phyloP scores from a whole-genome alignment of 2,113 vertebrate genomes.

The Ctenodactylus gundi region DNA sequence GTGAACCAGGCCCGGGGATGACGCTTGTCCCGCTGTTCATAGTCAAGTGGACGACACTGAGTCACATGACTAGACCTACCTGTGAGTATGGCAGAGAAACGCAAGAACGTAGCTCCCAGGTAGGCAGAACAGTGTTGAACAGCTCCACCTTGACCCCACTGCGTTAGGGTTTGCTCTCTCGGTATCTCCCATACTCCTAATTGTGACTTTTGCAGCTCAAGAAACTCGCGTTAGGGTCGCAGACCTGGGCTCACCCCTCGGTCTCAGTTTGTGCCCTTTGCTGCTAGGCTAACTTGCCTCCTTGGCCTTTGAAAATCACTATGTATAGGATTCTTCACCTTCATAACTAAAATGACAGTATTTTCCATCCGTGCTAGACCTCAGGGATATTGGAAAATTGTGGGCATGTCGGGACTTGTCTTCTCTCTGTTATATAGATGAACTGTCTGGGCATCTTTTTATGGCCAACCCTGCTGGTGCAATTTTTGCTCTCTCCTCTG shows the following conservation, averaged over 20 bases:
- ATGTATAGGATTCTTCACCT: constrained; percentile 21
- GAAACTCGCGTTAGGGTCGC: neutral
- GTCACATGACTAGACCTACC: neutral
- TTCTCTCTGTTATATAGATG: constrained; percentile 1
- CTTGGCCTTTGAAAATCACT: constrained; percentile 31
- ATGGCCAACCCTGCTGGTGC: neutral
- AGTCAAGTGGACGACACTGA: neutral
- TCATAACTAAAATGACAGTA: constrained; percentile 38
- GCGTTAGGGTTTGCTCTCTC: neutral
- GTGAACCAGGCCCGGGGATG: neutral
- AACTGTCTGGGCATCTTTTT: neutral
- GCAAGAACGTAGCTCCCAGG: neutral
- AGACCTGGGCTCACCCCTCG: neutral
- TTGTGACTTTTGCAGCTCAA: neutral
- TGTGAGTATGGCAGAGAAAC: neutral
- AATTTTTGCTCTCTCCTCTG: neutral
- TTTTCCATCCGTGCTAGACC: neutral
- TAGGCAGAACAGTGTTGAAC: neutral
- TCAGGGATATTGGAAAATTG: constrained; percentile 35
- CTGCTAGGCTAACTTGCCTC: neutral
- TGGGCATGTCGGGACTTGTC: constrained; percentile 19
- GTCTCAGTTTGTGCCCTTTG: neutral
- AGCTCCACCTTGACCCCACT: neutral
- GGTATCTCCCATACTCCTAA: neutral
- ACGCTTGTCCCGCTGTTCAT: neutral